phyloP scores from a whole-genome alignment of 2,888 invertebrate genomes.

The Noctua pronuba region DNA sequence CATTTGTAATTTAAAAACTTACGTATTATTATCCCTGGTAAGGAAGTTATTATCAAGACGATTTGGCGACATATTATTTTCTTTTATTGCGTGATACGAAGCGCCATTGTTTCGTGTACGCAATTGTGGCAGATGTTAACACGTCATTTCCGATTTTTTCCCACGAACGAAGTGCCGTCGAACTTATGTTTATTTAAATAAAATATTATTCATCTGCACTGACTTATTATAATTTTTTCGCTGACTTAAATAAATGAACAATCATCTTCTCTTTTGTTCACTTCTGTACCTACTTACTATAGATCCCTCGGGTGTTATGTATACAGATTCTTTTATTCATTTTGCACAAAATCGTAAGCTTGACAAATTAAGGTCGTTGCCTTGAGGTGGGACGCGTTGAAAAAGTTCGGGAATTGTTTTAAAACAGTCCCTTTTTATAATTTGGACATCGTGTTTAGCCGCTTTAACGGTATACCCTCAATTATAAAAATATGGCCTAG shows the following conservation, averaged over 20 bases:
- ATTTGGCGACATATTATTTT: constrained; percentile 59
- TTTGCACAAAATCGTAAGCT: constrained; percentile 70
- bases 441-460: constrained; percentile 81
- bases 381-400: constrained; percentile 77
- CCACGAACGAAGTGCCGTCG: constrained; percentile 3
- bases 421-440: constrained; percentile 81
- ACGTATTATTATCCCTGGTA: neutral
- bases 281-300: no score
- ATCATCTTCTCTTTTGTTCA: neutral
- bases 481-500: constrained; percentile 81
- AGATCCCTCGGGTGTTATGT: neutral
- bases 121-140: constrained; percentile 59
- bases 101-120: constrained; percentile 52
- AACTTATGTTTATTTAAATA: neutral
- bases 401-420: constrained; percentile 82
- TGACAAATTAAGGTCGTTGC: constrained; percentile 79
- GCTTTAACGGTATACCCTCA: constrained; percentile 65
- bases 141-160: constrained; percentile 41
- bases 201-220: neutral
- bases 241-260: neutral
- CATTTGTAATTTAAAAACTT: neutral
- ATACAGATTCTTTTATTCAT: constrained; percentile 30
- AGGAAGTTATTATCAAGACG: constrained; percentile 32
- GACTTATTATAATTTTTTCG: neutral
- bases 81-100: constrained; percentile 54